Conservation (phyloP, 2,113 vertebrate species). For the Sinosuthora webbiana region DNA sequence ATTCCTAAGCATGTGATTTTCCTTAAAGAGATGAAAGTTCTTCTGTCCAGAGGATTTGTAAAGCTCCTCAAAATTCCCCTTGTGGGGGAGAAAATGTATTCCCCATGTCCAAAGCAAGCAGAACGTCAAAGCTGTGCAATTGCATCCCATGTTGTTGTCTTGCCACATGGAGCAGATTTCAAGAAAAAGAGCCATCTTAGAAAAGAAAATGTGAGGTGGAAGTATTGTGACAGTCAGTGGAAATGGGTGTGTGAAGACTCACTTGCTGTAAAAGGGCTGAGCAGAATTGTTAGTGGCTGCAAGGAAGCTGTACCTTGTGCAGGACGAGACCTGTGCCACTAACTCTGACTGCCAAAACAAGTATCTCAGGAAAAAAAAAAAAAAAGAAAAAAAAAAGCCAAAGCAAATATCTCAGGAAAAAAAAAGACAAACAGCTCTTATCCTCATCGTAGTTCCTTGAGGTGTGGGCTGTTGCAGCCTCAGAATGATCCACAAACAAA, state of each 20-base stretch:
- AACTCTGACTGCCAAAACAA: not conserved
- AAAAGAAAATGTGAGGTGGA: not conserved
- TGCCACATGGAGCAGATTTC: not conserved
- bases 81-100: accelerated
- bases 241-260: not conserved
- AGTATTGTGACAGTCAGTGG: not conserved
- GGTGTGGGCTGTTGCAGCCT: not conserved
- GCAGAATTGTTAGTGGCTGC: not conserved
- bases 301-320: not conserved
- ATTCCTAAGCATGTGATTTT: not conserved
- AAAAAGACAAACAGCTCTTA: not conserved
- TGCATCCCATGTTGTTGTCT: not conserved
- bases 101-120: not conserved
- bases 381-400: not conserved
- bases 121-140: not conserved
- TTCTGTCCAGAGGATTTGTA: not conserved
- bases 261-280: not conserved
- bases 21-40: not conserved
- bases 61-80: not conserved
- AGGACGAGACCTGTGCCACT: not conserved
- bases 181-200: not conserved
- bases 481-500: not conserved
- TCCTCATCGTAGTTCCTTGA: not conserved
- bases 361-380: not conserved
- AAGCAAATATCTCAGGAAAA: not conserved